A percentile compares a stretch with the other conserved stretches of the same genome.
Conservation (phyloP, 1,140 invertebrate genomes). For the Pseudobourletiella spinata region DNA sequence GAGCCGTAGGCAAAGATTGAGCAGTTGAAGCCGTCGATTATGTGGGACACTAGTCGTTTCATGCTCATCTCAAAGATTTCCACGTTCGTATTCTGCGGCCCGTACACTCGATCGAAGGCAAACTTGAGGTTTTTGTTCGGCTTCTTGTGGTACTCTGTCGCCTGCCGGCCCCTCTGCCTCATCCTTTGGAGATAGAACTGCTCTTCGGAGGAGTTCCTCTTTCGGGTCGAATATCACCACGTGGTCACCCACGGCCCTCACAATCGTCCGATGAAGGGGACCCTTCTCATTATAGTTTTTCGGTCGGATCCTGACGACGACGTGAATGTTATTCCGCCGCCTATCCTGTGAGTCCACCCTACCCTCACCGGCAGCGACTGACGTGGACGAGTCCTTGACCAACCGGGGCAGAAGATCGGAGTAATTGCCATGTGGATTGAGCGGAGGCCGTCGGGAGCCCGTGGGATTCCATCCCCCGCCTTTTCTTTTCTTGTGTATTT, state of each 20-base stretch:
- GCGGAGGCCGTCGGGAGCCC: not conserved
- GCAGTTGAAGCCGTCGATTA: slow-evolving; percentile 82
- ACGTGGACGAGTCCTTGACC: not conserved
- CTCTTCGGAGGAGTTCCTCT: slow-evolving; percentile 61
- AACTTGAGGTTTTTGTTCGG: slow-evolving; percentile 79
- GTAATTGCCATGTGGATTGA: not conserved
- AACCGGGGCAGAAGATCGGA: not conserved
- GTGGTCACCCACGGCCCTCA: slow-evolving; percentile 49
- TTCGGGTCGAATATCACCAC: slow-evolving; percentile 84
- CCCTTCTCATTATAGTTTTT: slow-evolving; percentile 54
- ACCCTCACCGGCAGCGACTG: not conserved
- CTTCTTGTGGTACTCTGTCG: slow-evolving; percentile 61
- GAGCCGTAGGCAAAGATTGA: slow-evolving; percentile 81
- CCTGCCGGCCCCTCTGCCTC: slow-evolving; percentile 52
- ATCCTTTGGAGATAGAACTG: slow-evolving; percentile 70
- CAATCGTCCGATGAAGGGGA: not conserved
- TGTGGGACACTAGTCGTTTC: slow-evolving; percentile 57
- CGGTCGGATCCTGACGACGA: slow-evolving; percentile 68
- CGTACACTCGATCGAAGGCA: slow-evolving; percentile 77
- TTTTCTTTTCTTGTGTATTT: slow-evolving; percentile 3
- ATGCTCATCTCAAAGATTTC: slow-evolving; percentile 70
- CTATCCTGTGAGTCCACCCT: not conserved
- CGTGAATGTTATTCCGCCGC: slow-evolving; percentile 49
- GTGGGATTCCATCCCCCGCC: not conserved
- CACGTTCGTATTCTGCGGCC: slow-evolving; percentile 53